Evolutionary conservation across 1,140 invertebrate genomes (phyloP).

Genomic region (Frieseomelitta varia): DNA sequence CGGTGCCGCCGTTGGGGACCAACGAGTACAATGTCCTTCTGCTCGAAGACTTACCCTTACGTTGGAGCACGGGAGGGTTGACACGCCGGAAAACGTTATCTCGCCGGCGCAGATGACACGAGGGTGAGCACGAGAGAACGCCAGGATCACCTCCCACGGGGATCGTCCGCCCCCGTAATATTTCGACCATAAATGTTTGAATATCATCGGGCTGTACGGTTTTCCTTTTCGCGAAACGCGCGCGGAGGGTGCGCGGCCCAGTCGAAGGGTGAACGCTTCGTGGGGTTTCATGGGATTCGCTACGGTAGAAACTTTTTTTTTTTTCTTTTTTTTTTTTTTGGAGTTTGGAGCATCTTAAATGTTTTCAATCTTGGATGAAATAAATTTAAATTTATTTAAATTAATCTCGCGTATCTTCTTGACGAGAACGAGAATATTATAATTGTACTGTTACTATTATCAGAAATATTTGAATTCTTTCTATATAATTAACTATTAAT

Average conservation of each 20-base stretch:
- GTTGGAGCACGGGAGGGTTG: slow-evolving; percentile 2
- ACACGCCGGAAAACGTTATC: slow-evolving; percentile 70
- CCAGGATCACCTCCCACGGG: slow-evolving; percentile 44
- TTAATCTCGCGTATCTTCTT: too few species aligned
- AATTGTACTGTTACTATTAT: too few species aligned
- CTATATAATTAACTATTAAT: too few species aligned
- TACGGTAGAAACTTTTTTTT: background rate
- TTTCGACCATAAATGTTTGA: slow-evolving; percentile 68
- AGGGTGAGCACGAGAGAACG: slow-evolving; percentile 36
- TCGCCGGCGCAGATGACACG: slow-evolving; percentile 68
- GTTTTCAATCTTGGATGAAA: too few species aligned
- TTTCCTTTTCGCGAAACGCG: background rate
- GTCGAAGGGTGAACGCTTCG: background rate
- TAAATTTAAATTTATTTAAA: too few species aligned
- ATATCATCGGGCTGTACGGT: slow-evolving; percentile 29
- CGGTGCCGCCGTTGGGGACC: slow-evolving; percentile 51
- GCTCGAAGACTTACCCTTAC: slow-evolving; percentile 29
- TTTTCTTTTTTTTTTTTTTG: too few species aligned
- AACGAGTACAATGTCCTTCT: slow-evolving; percentile 70
- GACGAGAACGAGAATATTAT: too few species aligned
- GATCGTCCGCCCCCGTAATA: slow-evolving; percentile 57
- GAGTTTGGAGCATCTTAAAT: too few species aligned
- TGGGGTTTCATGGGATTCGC: background rate
- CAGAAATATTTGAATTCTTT: too few species aligned
- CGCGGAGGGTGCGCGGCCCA: background rate